Base-by-base conservation (phyloP, 2,113 vertebrate genomes). In the Notothenia rossii region DNA sequence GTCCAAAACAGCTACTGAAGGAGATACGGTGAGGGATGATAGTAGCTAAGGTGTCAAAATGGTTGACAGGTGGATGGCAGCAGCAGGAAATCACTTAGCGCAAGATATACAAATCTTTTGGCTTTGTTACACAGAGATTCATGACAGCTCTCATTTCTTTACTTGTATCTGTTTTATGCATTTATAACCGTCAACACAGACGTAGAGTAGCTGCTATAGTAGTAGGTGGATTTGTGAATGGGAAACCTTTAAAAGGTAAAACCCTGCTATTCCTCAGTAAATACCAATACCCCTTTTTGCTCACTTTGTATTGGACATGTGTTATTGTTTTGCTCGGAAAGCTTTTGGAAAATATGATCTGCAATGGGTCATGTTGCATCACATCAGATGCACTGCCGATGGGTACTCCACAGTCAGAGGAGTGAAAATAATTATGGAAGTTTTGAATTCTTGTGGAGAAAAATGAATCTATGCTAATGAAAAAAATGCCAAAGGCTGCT, bases 21-120 rank as follows among this genome's bases (percentile, higher is more conserved):
- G 76, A 88, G 80, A 90, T 82, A 64, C 71, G 86, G 84, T 60
- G 66, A 67, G 55, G 79, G 83, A 75, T 91, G 85, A 91, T 86
- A 89, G 81, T 81, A 88, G 79, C 74, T 74, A 67, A 74, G 86
- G 76, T 90, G 86, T 92, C 88, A 90, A 72, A 77, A 73, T 63
- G 59, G 75, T 79, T 92, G 92, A 91, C 92, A 89, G 88, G 87
- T 87, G 81, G 81, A 87, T 76, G 83, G 79, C 86, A 88, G 85
- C 70, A 67, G 67, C 81, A 80, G 85, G 81, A 91, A 88, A 91
- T 90, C 74, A 79, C 65, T 78, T 61, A 81, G 75, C 68, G 66
- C 56, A 40, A 54, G 63, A 75, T 83, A 89, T 87, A 81, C 88
- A 88, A 80, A 91, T 78, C 63, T 62, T 75, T 61, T 56, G 65